These are phyloP conservation scores for Steinernema scapterisci DNA, from an alignment of 2,888 invertebrate genomes.

Conservation along the genomic window DNA sequence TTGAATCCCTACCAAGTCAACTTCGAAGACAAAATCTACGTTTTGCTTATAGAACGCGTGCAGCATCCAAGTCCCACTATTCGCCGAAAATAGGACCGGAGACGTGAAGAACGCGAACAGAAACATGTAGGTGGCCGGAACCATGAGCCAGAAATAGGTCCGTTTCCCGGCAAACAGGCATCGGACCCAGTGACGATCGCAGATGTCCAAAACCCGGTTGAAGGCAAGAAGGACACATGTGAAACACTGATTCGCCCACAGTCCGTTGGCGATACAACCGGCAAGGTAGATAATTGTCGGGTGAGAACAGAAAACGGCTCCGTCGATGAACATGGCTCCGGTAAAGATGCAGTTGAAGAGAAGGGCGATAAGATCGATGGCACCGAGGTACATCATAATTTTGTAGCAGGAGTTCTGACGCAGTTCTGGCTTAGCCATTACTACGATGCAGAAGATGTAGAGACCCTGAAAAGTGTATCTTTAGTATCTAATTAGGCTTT, in stretches of 20 bases:
- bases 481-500: too few relatives aligned
- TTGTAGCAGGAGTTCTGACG: constrained; percentile 15
- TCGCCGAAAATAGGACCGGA: background rate
- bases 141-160: constrained; percentile 6
- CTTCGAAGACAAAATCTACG: background rate
- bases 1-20: background rate
- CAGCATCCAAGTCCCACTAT: constrained; percentile 17
- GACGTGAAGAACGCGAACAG: constrained; percentile 1
- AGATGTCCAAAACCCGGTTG: background rate
- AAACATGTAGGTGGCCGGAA: background rate
- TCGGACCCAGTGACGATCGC: constrained; percentile 11
- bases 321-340: background rate
- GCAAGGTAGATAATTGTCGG: background rate
- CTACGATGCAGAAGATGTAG: background rate
- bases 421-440: background rate
- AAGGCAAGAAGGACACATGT: background rate
- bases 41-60: constrained; percentile 1
- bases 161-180: background rate
- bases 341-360: constrained; percentile 4
- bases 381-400: constrained; percentile 3
- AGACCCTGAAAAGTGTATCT: background rate
- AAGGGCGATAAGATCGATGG: background rate
- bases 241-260: background rate
- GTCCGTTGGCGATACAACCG: background rate
- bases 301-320: background rate